A percentile compares a stretch with the other conserved stretches of the same genome.
phyloP scores from a whole-genome alignment of 2,888 invertebrate genomes.

The Portevinia maculata region DNA sequence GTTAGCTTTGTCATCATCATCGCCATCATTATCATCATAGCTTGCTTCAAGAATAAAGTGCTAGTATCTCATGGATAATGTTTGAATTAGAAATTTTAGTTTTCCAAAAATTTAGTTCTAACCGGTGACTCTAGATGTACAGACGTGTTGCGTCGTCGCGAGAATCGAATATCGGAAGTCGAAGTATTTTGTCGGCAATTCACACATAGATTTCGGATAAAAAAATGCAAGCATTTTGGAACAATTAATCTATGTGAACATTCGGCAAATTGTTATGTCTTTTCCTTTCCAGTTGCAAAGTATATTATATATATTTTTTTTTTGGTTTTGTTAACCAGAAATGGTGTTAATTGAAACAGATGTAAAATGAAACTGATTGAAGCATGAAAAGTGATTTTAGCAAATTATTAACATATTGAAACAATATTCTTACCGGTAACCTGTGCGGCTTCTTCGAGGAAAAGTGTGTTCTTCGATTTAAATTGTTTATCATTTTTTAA shows the following conservation, averaged over 20 bases:
- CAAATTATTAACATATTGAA: background rate
- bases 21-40: conserved; percentile 15
- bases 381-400: background rate
- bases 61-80: conserved; percentile 37
- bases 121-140: conserved; percentile 39
- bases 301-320: too few species aligned
- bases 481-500: conserved; percentile 5
- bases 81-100: conserved; percentile 33
- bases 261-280: background rate
- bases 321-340: too few species aligned
- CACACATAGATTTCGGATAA: conserved; percentile 1
- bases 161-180: conserved; percentile 1
- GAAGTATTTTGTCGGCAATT: conserved; percentile 24
- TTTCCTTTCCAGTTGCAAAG: background rate
- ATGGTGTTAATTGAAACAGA: conserved; percentile 33
- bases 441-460: background rate
- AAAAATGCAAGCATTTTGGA: background rate
- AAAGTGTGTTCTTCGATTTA: background rate
- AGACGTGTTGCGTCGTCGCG: conserved; percentile 45
- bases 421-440: background rate
- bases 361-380: conserved; percentile 10
- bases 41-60: conserved; percentile 23
- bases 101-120: conserved; percentile 47
- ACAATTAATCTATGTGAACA: background rate
- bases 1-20: conserved; percentile 26